Conservation (phyloP, 1,140 invertebrate species). For the Brachystomella parvula region DNA sequence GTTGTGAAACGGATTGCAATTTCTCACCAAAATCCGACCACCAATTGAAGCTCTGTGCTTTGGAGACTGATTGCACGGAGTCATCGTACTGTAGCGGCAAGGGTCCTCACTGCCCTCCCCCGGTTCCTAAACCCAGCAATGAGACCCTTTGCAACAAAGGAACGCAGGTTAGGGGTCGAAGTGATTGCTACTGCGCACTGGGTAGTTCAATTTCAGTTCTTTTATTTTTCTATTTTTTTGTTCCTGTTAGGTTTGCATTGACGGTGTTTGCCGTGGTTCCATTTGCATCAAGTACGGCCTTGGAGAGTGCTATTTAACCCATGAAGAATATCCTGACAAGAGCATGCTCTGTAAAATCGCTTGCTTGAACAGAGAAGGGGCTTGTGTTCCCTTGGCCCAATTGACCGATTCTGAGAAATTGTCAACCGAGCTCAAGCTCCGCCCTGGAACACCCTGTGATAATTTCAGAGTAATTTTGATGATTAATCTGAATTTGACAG, state of each 20-base stretch:
- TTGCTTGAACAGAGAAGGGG: conserved; percentile 61
- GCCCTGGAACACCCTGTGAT: conserved; percentile 93
- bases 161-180: conserved; percentile 49
- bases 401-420: conserved; percentile 47
- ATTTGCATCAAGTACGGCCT: conserved; percentile 91
- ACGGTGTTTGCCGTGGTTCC: conserved; percentile 87
- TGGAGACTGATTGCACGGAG: conserved; percentile 79
- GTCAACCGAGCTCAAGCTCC: conserved; percentile 71
- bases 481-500: conserved; percentile 1
- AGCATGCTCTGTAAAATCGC: conserved; percentile 88
- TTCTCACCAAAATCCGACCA: conserved; percentile 65
- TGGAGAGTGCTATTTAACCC: conserved; percentile 90
- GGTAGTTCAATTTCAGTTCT: neutral
- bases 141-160: conserved; percentile 78
- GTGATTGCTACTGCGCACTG: no score
- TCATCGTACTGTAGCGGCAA: conserved; percentile 76
- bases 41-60: conserved; percentile 55
- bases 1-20: conserved; percentile 65
- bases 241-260: conserved; percentile 65
- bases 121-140: conserved; percentile 60
- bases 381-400: conserved; percentile 71
- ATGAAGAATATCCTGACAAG: conserved; percentile 74
- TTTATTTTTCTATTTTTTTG: neutral
- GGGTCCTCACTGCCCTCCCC: conserved; percentile 73
- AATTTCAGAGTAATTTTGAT: conserved; percentile 72